Conservation (phyloP, 37 sponge, comb jelly and placozoan genomes). For the Petrosia ficiformis region DNA sequence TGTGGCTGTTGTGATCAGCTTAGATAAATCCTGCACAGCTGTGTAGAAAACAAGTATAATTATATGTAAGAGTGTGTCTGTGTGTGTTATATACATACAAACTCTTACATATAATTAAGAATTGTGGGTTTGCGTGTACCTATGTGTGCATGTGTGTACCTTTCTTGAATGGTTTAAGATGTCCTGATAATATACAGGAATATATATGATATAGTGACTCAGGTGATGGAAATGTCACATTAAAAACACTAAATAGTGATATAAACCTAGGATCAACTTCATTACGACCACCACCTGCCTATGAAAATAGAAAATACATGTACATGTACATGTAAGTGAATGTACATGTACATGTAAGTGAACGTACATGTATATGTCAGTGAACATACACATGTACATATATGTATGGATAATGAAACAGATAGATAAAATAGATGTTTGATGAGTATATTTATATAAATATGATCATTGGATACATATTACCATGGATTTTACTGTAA, state of each 20-base stretch:
- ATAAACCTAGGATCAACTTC: conserved; percentile 94
- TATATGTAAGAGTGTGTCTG: too few species aligned
- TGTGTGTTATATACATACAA: too few species aligned
- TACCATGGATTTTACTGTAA: too few species aligned
- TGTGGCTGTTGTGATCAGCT: conserved; percentile 77
- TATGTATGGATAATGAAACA: too few species aligned
- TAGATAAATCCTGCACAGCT: conserved; percentile 73
- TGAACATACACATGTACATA: too few species aligned
- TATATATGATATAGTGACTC: conserved; percentile 92
- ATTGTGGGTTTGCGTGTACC: neutral
- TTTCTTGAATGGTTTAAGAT: conserved; percentile 85
- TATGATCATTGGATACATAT: too few species aligned
- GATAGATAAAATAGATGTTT: too few species aligned
- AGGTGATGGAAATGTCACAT: conserved; percentile 93
- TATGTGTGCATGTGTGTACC: conserved; percentile 10
- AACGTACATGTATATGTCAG: too few species aligned
- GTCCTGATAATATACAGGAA: conserved; percentile 87
- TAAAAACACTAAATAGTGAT: conserved; percentile 92
- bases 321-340: conserved; percentile 3
- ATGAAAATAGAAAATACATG: neutral
- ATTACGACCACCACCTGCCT: conserved; percentile 98
- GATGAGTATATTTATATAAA: too few species aligned
- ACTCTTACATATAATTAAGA: neutral
- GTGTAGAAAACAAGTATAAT: too few species aligned
- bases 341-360: too few species aligned